Evolutionary conservation across 2,888 invertebrate genomes (phyloP).

Genomic region (Anaspis maculata): DNA sequence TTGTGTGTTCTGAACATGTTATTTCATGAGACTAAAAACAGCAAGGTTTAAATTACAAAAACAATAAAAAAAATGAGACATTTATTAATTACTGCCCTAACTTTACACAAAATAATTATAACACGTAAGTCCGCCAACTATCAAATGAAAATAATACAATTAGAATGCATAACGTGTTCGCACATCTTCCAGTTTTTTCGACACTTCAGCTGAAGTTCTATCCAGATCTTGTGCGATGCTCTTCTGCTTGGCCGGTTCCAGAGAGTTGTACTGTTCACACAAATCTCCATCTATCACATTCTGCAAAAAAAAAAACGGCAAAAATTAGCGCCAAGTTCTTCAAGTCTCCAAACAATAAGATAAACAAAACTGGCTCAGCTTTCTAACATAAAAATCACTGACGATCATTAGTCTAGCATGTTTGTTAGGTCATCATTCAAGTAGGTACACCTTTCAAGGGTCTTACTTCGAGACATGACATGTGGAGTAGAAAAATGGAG

Average conservation of each 20-base stretch:
- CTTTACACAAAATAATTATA: too few relatives aligned
- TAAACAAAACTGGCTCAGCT: too few relatives aligned
- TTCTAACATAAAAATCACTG: slow-evolving; percentile 5
- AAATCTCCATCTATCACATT: slow-evolving; percentile 98
- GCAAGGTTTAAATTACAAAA: too few relatives aligned
- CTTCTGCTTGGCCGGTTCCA: slow-evolving; percentile 90
- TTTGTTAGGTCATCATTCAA: slow-evolving; percentile 20
- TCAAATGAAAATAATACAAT: too few relatives aligned
- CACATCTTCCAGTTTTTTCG: slow-evolving; percentile 97
- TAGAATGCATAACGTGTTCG: slow-evolving; percentile 98
- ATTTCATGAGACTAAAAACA: too few relatives aligned
- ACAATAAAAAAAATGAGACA: too few relatives aligned
- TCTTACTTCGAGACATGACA: too few relatives aligned
- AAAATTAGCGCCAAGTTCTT: background rate
- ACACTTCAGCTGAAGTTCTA: slow-evolving; percentile 91
- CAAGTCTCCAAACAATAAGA: slow-evolving; percentile 4
- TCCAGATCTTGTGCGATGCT: slow-evolving; percentile 92
- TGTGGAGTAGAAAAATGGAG: too few relatives aligned
- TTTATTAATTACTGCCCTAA: too few relatives aligned
- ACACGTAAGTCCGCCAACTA: too few relatives aligned
- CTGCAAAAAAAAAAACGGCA: slow-evolving; percentile 47
- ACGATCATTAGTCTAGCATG: slow-evolving; percentile 39
- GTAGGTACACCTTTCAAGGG: too few relatives aligned
- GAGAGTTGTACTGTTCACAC: slow-evolving; percentile 96
- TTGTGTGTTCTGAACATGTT: too few relatives aligned